Base-by-base conservation (phyloP, 1,140 invertebrate species). In the Zaprionus davidi region DNA sequence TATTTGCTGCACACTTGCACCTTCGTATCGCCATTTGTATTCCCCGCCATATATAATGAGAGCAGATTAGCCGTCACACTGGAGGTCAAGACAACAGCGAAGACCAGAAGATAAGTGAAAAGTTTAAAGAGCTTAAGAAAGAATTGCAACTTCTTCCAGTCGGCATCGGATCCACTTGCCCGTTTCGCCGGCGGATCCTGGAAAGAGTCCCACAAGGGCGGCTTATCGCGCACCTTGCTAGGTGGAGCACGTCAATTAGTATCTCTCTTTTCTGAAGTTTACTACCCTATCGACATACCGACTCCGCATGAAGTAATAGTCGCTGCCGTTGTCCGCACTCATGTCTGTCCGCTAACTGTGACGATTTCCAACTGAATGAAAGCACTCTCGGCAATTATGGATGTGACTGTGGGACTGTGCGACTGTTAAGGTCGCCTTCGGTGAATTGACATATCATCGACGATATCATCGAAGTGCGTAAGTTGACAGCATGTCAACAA, bases 21-120 rank as follows among this genome's bases (percentile, higher is more conserved):
- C 38, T 94, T 94, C 84, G 95, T 95, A 84, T 96, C 95, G 70
- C 95, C 94, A 82, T 94, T 95, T 2, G 98, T 93, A 86, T 98
- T 97, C 53, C 97, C 97, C 2, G 97, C 97, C 97, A 98, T 98
- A 81, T 98, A 97, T n/a, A 98, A 94, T 73, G 97, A 94, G 44
- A 96, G 95, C 70, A 96, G 95, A 93, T 98, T 98, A 68, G 97
- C 95, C 69, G 97, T 93, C 63, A 98, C 96, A 20, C 96, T 96
- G 46, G 95, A 95, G 11, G 93, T 94, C 57, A 98, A 93, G 49
- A 98, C 97, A 71, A 97, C 96, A 11, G 95, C 85, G 87, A 98
- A 98, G 24, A 97, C 97, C 76, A 97, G 90, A 3, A 97, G 91
- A 92, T 98, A 98, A 0, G 96, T 96, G 74, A 97, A 76, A 9